A percentile compares a stretch with the other conserved stretches of the same genome.
Evolutionary conservation across 2,113 vertebrate species (phyloP).

Genomic region (Panurus biarmicus): DNA sequence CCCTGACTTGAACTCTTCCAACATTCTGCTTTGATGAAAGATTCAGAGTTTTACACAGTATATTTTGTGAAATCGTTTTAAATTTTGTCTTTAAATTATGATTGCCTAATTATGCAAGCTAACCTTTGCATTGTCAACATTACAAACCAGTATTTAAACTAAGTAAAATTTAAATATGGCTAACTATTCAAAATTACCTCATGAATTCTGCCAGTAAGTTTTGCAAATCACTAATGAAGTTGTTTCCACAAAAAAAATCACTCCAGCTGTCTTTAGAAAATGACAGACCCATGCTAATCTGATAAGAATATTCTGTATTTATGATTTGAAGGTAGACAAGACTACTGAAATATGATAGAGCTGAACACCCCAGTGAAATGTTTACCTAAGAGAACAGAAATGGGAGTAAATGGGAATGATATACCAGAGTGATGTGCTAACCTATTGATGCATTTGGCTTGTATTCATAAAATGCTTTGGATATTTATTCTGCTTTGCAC

Average conservation of each 20-base stretch:
- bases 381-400: background rate
- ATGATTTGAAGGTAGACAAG: background rate
- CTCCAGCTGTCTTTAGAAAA: background rate
- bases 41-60: background rate
- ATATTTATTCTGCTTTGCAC: background rate
- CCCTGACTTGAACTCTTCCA: background rate
- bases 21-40: background rate
- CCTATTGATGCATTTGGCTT: background rate
- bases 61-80: background rate
- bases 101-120: background rate
- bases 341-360: background rate
- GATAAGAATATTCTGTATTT: background rate
- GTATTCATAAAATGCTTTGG: background rate
- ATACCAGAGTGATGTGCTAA: background rate
- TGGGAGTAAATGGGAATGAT: background rate
- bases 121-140: background rate
- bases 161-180: background rate
- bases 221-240: background rate
- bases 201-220: background rate
- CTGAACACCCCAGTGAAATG: background rate
- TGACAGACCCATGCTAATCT: background rate
- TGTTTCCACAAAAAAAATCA: background rate
- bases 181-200: background rate
- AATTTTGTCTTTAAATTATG: background rate
- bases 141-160: background rate